Evolutionary conservation across 1,140 invertebrate species (phyloP).

Genomic region (Trichonephila clavata): DNA sequence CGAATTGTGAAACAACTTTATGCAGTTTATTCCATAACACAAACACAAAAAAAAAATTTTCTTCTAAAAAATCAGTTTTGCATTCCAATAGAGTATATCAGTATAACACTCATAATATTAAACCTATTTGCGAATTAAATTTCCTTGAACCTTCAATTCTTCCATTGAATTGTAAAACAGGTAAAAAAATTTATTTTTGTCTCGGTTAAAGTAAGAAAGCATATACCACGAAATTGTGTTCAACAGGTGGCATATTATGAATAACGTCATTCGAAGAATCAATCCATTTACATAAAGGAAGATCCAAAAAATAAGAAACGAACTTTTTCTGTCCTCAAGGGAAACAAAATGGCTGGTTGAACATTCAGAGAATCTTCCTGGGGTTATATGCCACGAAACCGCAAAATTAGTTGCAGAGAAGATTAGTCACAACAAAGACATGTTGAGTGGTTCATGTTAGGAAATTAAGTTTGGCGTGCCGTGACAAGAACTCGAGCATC

Average conservation of each 20-base stretch:
- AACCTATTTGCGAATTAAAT: too few relatives aligned
- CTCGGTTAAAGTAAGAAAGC: background rate
- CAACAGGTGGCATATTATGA: background rate
- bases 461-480: constrained; percentile 11
- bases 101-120: too few relatives aligned
- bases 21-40: too few relatives aligned
- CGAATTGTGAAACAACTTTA: too few relatives aligned
- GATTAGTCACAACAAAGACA: constrained; percentile 29
- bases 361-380: background rate
- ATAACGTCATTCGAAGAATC: background rate
- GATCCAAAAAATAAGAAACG: background rate
- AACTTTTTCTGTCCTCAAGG: background rate
- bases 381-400: constrained; percentile 32
- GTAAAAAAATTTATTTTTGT: background rate
- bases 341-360: constrained; percentile 21
- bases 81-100: too few relatives aligned
- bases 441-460: background rate
- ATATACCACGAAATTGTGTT: background rate
- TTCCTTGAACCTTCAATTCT: too few relatives aligned
- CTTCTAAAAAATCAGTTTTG: too few relatives aligned
- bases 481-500: constrained; percentile 36
- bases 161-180: background rate
- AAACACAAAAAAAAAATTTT: too few relatives aligned
- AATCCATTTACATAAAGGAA: constrained; percentile 3
- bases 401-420: constrained; percentile 6